phyloP scores from a whole-genome alignment of 1,140 invertebrate species.

The Heliconius hewitsoni region DNA sequence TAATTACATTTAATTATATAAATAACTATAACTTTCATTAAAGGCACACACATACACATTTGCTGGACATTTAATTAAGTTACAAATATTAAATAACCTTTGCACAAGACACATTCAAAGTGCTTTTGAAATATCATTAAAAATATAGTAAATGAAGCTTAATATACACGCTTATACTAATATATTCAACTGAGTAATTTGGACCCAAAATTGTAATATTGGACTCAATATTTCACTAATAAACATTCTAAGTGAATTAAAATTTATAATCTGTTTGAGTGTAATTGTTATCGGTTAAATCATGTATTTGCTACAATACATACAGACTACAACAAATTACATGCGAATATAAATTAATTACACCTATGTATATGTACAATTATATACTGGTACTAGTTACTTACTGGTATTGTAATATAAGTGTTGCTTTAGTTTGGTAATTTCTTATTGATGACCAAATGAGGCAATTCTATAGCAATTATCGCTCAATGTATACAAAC shows the following conservation, averaged over 20 bases:
- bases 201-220: not conserved
- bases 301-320: not conserved
- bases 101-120: not conserved
- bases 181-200: not conserved
- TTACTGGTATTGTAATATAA: too few species aligned
- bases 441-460: too few species aligned
- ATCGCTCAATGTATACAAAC: not conserved
- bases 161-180: slow-evolving; percentile 11
- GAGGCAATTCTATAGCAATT: too few species aligned
- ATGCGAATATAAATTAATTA: not conserved
- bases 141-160: not conserved
- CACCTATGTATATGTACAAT: not conserved
- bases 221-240: not conserved
- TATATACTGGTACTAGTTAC: not conserved
- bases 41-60: not conserved
- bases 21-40: not conserved
- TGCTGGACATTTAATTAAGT: not conserved
- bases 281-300: not conserved
- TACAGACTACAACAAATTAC: not conserved
- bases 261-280: not conserved
- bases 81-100: not conserved
- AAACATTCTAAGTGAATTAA: not conserved
- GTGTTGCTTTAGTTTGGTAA: too few species aligned
- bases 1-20: not conserved
- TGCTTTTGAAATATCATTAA: not conserved